Conservation (phyloP, 2,113 vertebrate genomes). For the Charina bottae region DNA sequence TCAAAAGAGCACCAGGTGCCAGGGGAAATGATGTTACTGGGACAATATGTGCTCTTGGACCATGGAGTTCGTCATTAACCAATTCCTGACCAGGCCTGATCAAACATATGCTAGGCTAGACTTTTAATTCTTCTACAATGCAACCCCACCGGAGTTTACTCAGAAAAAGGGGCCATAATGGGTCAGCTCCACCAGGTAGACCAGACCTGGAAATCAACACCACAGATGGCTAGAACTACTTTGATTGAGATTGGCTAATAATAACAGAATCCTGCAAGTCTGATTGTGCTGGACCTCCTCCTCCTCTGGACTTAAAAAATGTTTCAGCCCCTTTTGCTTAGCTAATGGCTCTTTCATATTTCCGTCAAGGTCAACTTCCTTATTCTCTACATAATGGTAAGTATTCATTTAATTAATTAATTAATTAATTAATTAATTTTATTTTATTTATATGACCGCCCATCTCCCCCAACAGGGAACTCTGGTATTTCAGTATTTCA, state of each 20-base stretch:
- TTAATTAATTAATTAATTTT: too few relatives aligned
- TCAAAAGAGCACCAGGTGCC: constrained; percentile 64
- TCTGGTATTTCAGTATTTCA: too few relatives aligned
- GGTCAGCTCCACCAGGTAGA: background rate
- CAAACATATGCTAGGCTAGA: background rate
- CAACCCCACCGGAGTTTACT: background rate
- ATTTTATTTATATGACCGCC: too few relatives aligned
- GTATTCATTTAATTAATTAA: too few relatives aligned
- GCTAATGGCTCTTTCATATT: background rate
- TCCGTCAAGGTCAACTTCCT: too few relatives aligned
- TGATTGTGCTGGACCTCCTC: background rate
- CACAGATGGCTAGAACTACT: background rate
- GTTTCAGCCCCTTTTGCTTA: background rate
- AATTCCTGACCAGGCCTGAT: constrained; percentile 17
- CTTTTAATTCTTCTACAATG: background rate
- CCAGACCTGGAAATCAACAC: background rate
- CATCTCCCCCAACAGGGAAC: too few relatives aligned
- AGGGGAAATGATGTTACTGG: constrained; percentile 36
- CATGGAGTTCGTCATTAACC: constrained; percentile 45
- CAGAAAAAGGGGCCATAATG: background rate
- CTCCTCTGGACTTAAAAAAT: background rate
- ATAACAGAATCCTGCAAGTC: background rate
- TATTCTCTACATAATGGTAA: background rate
- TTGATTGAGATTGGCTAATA: background rate
- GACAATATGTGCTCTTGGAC: constrained; percentile 33